Evolutionary conservation across 92 coral and sea anemone genomes (phyloP).

Genomic region (Zoanthus solanderi): DNA sequence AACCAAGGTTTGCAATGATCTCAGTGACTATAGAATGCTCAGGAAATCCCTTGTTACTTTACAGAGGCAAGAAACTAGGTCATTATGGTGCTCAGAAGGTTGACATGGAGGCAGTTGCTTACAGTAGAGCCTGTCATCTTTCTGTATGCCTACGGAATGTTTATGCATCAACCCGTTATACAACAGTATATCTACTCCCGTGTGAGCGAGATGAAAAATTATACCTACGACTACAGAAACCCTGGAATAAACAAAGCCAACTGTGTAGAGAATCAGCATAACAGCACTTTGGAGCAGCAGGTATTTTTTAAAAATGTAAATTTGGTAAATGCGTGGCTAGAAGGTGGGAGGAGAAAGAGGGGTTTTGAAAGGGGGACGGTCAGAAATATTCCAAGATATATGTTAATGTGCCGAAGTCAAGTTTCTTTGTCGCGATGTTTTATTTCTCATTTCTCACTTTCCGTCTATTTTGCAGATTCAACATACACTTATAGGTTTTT

Average conservation of each 20-base stretch:
- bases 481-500: too few species aligned
- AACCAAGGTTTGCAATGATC: too few species aligned
- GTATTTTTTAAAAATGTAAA: conserved; percentile 26
- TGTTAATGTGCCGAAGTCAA: too few species aligned
- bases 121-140: conserved; percentile 84
- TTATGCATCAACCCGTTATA: conserved; percentile 72
- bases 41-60: background rate
- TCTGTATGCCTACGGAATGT: conserved; percentile 78
- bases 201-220: conserved; percentile 71
- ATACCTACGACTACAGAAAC: conserved; percentile 60
- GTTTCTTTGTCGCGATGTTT: too few species aligned
- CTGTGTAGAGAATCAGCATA: conserved; percentile 31
- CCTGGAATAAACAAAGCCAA: conserved; percentile 22
- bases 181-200: conserved; percentile 75
- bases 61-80: background rate
- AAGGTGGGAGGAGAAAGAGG: too few species aligned
- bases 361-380: too few species aligned
- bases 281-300: conserved; percentile 71
- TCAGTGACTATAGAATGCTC: too few species aligned
- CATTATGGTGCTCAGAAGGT: conserved; percentile 17
- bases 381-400: too few species aligned
- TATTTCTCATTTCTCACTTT: too few species aligned
- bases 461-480: too few species aligned
- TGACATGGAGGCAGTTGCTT: conserved; percentile 71
- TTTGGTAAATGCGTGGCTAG: too few species aligned